Evolutionary conservation across 2,888 invertebrate species (phyloP).

Genomic region (Andricus curvator): DNA sequence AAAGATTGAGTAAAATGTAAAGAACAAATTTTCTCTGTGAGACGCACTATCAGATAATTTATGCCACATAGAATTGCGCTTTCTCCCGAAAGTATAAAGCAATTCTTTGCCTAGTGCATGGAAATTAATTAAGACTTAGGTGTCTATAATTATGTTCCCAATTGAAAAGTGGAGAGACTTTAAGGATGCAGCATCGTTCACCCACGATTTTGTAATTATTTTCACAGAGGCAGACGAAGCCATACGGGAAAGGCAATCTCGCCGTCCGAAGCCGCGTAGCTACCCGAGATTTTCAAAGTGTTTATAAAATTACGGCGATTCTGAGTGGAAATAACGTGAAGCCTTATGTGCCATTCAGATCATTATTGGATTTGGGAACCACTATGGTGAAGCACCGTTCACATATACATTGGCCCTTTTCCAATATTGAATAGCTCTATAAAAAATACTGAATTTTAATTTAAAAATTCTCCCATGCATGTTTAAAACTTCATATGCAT

Average conservation of each 20-base stretch:
- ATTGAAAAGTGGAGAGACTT: conserved; percentile 15
- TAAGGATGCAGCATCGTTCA: conserved; percentile 29
- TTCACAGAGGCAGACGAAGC: conserved; percentile 71
- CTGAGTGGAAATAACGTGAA: conserved; percentile 69
- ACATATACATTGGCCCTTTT: background rate
- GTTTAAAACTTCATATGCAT: too few species aligned
- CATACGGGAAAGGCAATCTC: conserved; percentile 72
- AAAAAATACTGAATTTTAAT: background rate
- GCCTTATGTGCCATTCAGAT: conserved; percentile 65
- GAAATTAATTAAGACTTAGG: conserved; percentile 10
- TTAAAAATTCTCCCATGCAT: too few species aligned
- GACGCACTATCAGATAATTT: background rate
- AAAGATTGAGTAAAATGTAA: too few species aligned
- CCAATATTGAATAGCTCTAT: background rate
- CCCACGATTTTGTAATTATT: conserved; percentile 73
- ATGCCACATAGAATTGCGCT: background rate
- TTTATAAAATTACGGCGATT: conserved; percentile 77
- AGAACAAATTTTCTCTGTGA: too few species aligned
- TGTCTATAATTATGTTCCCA: background rate
- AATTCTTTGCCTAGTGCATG: background rate
- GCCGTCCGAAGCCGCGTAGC: conserved; percentile 68
- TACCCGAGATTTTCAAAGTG: conserved; percentile 77
- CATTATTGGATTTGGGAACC: conserved; percentile 70
- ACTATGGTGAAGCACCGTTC: background rate
- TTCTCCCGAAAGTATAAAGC: background rate